Evolutionary conservation across 30 jellyfish, hydroid and myxozoan species (phyloP).

Genomic region (Clytia hemisphaerica): DNA sequence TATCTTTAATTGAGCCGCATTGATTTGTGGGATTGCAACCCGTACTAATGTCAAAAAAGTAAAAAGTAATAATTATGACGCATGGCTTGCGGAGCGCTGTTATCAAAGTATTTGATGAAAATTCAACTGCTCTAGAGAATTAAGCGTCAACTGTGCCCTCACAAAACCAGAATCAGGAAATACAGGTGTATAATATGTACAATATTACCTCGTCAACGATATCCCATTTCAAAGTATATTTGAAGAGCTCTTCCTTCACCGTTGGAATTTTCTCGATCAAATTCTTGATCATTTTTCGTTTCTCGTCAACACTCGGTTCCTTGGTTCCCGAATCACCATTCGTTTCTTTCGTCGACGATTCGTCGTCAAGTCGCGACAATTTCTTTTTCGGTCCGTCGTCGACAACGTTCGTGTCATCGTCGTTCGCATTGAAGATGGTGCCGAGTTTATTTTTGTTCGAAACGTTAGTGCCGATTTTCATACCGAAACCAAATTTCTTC

Average conservation of each 20-base stretch:
- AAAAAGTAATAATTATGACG: no score
- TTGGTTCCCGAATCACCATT: conserved; percentile 21
- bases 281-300: conserved; percentile 68
- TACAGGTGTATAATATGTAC: no score
- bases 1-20: no score
- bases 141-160: no score
- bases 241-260: conserved; percentile 86
- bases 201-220: conserved; percentile 93
- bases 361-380: conserved; percentile 62
- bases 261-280: conserved; percentile 93
- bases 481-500: conserved; percentile 87
- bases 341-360: conserved; percentile 42
- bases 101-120: no score
- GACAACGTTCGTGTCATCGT: conserved; percentile 53
- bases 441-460: conserved; percentile 75
- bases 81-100: no score
- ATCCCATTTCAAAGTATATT: conserved; percentile 83
- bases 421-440: conserved; percentile 83
- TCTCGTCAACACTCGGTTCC: conserved; percentile 74
- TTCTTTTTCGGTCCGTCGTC: conserved; percentile 57
- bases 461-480: conserved; percentile 60
- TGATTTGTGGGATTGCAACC: no score
- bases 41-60: no score
- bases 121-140: no score
- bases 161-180: no score